These are phyloP conservation scores for Colletes latitarsis DNA, from an alignment of 1,140 invertebrate genomes.

Conservation along the genomic window DNA sequence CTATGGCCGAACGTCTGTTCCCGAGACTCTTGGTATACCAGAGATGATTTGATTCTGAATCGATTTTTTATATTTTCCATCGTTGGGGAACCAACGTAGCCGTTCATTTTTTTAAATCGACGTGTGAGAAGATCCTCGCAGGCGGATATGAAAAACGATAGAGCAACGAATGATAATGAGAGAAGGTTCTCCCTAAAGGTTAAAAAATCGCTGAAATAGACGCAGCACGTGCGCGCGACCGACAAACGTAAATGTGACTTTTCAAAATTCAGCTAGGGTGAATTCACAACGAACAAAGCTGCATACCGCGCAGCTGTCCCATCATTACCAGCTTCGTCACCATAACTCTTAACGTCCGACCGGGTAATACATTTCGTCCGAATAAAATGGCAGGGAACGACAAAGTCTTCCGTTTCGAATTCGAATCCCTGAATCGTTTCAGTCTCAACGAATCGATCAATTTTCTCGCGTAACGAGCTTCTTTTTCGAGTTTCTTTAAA, in stretches of 20 bases:
- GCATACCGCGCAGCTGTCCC: slow-evolving; percentile 71
- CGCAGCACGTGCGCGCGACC: slow-evolving; percentile 52
- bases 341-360: slow-evolving; percentile 55
- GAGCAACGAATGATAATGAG: slow-evolving; percentile 32
- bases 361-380: slow-evolving; percentile 34
- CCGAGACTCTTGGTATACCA: too few species aligned
- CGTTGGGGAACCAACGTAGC: too few species aligned
- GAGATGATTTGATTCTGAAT: too few species aligned
- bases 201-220: slow-evolving; percentile 43
- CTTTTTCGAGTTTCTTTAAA: background rate
- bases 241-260: slow-evolving; percentile 71
- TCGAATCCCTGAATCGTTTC: background rate
- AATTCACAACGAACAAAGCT: slow-evolving; percentile 73
- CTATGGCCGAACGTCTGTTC: too few species aligned
- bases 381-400: background rate
- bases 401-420: slow-evolving; percentile 18
- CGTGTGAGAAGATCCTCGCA: background rate
- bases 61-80: too few species aligned
- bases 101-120: background rate
- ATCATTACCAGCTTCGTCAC: slow-evolving; percentile 67
- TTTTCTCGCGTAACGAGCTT: background rate
- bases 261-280: slow-evolving; percentile 76
- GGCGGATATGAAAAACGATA: slow-evolving; percentile 13
- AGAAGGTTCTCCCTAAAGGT: background rate
- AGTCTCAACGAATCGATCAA: background rate